Conservation (phyloP, 2,797 vertebrate species). For the Falco columbarius region DNA sequence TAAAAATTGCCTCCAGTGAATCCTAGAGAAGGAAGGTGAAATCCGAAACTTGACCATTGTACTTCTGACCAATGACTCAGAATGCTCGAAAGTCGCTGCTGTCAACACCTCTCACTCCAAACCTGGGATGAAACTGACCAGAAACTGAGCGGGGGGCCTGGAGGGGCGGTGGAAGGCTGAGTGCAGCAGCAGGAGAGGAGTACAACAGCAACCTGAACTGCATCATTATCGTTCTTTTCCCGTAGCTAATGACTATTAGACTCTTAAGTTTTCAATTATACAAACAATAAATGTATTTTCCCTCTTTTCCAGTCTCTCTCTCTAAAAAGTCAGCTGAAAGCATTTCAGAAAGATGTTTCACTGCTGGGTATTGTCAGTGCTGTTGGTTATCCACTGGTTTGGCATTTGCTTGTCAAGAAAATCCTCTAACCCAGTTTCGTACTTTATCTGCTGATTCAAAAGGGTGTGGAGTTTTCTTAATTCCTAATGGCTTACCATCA, state of each 20-base stretch:
- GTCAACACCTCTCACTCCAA: not conserved
- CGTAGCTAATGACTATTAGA: not conserved
- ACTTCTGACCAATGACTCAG: not conserved
- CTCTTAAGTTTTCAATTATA: not conserved
- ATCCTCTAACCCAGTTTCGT: not conserved
- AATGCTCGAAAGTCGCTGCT: not conserved
- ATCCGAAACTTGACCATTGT: fast-evolving
- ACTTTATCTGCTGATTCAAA: not conserved
- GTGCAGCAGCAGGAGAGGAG: not conserved
- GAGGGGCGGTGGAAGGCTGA: not conserved
- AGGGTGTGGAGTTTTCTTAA: not conserved
- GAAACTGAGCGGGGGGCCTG: not conserved
- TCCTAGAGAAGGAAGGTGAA: not conserved
- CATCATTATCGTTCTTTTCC: not conserved
- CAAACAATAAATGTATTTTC: not conserved
- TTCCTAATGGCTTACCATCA: not conserved
- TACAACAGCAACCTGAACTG: not conserved
- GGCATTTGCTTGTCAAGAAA: not conserved
- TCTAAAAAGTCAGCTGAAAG: not conserved
- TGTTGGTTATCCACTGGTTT: not conserved
- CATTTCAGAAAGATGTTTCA: not conserved
- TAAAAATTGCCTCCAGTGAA: not conserved
- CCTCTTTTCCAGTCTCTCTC: not conserved
- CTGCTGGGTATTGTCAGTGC: not conserved
- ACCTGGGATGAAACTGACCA: not conserved